Base-by-base conservation (phyloP, 2,113 vertebrate species). In the Alosa alosa region DNA sequence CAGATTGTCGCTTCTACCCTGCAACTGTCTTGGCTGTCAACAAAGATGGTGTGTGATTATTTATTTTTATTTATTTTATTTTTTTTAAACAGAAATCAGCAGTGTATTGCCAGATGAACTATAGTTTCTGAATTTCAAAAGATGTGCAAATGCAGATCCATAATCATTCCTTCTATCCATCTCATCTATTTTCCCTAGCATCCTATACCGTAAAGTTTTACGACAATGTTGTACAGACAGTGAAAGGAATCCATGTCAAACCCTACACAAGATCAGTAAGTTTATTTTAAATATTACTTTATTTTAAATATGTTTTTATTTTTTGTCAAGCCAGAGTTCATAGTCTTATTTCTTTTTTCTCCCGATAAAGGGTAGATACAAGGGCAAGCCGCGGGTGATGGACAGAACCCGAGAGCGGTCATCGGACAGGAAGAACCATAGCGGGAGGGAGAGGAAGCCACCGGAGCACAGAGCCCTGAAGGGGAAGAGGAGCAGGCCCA, bases 181-280 rank as follows among this genome's bases (percentile, higher is more conserved):
- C 41, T 44, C 41, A 44, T 44, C 41, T 86, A 0, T 84, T 6
- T 75, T 17, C n/a, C 81, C 44, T 91, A 99, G 98, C 96, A 91
- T 98, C 98, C n/a, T 99, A 99, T 93, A 98, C 97, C 90, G 98
- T 99, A 92, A 98, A 97, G 92, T 99, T 99, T 94, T 99, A 98
- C 88, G 98, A 99, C 95, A 98, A 98, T 84, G 97, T 99, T 92
- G 93, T 99, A 92, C 98, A 99, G 93, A 98, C 96, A 84, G 98
- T 99, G 91, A 99, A 99, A 93, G 97, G 94, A 90, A 99, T 99
- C 94, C 98, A 99, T 90, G 96, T 99, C 92, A 99, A 98, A 95
- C 96, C 97, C 44, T 94, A 39, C 36, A 39, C 36, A 93, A 91
- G 11, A 93, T 96, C 93, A 97, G 96, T 94, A 95, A 97, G 95